Evolutionary conservation across 2,113 vertebrate genomes (phyloP).

Genomic region (Channa maculata): DNA sequence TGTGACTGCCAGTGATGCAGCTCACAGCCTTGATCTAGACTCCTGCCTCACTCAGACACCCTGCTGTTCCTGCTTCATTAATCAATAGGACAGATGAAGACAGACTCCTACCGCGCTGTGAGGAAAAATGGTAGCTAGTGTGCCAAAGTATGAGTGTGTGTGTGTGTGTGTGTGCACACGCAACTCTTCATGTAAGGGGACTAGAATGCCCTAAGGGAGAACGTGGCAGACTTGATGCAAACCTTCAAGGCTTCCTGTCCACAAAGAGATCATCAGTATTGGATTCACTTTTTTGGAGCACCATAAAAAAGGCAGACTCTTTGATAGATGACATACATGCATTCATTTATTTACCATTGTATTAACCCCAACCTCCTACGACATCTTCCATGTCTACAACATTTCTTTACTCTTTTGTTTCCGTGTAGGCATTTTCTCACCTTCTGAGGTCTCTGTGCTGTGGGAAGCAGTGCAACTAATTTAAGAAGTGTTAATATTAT

Average conservation of each 20-base stretch:
- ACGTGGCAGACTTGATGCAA: conserved; percentile 74
- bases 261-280: conserved; percentile 63
- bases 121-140: conserved; percentile 79
- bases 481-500: conserved; percentile 19
- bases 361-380: conserved; percentile 18
- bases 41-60: conserved; percentile 74
- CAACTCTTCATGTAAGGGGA: conserved; percentile 43
- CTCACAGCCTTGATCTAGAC: conserved; percentile 72
- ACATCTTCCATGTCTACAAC: not conserved
- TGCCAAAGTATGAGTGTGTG: conserved; percentile 5
- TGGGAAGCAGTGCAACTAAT: conserved; percentile 22
- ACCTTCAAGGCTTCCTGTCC: conserved; percentile 68
- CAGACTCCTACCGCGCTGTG: conserved; percentile 76
- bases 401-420: too few species aligned
- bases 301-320: conserved; percentile 29
- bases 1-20: conserved; percentile 52
- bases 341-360: conserved; percentile 34
- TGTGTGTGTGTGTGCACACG: conserved; percentile 11
- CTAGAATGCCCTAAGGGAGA: conserved; percentile 62
- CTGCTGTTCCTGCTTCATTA: conserved; percentile 83
- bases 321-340: conserved; percentile 54
- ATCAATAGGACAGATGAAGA: conserved; percentile 85
- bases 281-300: conserved; percentile 56
- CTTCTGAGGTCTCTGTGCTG: conserved; percentile 7
- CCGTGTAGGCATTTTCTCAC: conserved; percentile 3